A percentile compares a stretch with the other conserved stretches of the same genome.
Evolutionary conservation across 2,113 vertebrate genomes (phyloP).

Genomic region (Mirza zaza): DNA sequence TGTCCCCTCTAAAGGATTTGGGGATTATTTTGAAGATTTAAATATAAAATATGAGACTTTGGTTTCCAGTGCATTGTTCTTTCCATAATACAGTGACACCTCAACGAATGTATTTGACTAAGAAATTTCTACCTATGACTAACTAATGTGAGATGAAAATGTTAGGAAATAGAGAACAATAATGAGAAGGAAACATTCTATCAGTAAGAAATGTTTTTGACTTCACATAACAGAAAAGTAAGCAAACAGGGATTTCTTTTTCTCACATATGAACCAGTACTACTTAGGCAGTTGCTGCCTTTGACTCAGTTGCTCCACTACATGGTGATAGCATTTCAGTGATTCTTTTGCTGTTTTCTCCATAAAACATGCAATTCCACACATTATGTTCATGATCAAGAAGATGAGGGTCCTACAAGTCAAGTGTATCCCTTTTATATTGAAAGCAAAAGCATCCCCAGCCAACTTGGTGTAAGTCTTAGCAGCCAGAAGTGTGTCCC

Average conservation of each 20-base stretch:
- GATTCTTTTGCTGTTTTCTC: not conserved
- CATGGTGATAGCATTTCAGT: not conserved
- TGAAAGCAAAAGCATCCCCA: not conserved
- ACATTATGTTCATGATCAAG: not conserved
- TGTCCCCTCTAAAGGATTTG: not conserved
- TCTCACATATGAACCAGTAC: not conserved
- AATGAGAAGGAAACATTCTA: not conserved
- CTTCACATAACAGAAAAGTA: not conserved
- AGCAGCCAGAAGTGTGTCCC: not conserved
- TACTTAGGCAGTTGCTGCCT: not conserved
- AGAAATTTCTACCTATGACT: not conserved
- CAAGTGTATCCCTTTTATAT: not conserved
- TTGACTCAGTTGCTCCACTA: not conserved
- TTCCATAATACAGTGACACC: not conserved
- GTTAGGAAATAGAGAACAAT: not conserved
- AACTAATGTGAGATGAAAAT: not conserved
- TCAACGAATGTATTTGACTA: not conserved
- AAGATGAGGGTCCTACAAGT: not conserved
- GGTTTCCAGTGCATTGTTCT: not conserved
- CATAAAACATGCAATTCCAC: not conserved
- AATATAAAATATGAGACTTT: not conserved
- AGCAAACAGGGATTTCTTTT: not conserved
- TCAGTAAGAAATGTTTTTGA: not conserved
- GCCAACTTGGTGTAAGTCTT: not conserved
- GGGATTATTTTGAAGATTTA: not conserved